These are phyloP conservation scores for Megalops atlanticus DNA, from an alignment of 2,113 vertebrate genomes.

Conservation along the genomic window DNA sequence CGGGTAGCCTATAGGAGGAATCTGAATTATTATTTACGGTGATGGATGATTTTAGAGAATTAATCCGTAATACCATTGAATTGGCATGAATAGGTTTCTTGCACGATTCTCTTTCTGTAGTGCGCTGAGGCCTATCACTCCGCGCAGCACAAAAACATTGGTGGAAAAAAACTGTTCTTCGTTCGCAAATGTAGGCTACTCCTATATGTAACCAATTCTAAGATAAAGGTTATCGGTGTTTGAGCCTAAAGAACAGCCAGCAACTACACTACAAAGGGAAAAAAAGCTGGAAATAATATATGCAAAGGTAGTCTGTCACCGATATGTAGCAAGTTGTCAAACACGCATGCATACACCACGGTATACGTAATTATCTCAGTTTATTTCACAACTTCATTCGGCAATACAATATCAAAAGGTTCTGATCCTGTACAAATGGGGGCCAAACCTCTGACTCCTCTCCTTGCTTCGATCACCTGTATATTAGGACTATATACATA, in stretches of 20 bases:
- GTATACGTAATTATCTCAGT: slow-evolving; percentile 28
- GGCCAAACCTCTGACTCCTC: slow-evolving; percentile 20
- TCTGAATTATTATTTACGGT: too few relatives aligned
- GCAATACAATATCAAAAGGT: slow-evolving; percentile 74
- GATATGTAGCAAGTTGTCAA: neutral
- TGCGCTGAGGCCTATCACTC: neutral
- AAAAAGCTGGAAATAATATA: neutral
- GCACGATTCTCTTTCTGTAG: neutral
- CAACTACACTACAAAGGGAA: neutral
- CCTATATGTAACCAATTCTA: neutral
- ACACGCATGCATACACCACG: slow-evolving; percentile 9
- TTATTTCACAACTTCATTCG: slow-evolving; percentile 75
- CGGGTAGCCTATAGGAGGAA: too few relatives aligned
- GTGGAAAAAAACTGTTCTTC: neutral
- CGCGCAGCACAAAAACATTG: neutral
- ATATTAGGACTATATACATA: slow-evolving; percentile 13
- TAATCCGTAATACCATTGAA: too few relatives aligned
- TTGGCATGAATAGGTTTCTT: too few relatives aligned
- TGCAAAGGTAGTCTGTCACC: neutral
- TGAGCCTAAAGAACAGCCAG: neutral
- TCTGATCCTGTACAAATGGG: slow-evolving; percentile 45
- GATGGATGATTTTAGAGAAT: too few relatives aligned
- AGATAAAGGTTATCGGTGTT: neutral
- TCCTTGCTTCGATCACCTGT: neutral
- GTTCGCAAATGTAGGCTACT: neutral